These are phyloP conservation scores for Cephalopholis sonnerati DNA, from an alignment of 2,113 vertebrate species.

Conservation along the genomic window DNA sequence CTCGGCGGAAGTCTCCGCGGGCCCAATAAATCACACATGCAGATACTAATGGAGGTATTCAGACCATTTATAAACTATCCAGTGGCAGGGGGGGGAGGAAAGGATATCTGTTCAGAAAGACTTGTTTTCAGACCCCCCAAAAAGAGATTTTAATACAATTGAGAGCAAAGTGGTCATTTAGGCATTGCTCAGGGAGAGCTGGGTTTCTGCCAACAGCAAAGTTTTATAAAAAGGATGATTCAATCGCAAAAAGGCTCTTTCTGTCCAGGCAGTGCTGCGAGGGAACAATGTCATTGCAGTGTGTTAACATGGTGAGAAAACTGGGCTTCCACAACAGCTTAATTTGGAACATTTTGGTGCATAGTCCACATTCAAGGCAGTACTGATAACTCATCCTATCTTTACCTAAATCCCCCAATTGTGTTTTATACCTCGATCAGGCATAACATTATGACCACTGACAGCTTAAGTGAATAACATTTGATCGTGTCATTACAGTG, in stretches of 20 bases:
- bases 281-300: neutral
- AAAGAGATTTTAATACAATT: slow-evolving; percentile 52
- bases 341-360: neutral
- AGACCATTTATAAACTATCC: slow-evolving; percentile 61
- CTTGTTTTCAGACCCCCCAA: slow-evolving; percentile 22
- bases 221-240: slow-evolving; percentile 48
- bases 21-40: slow-evolving; percentile 70
- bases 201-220: slow-evolving; percentile 42
- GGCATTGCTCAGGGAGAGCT: slow-evolving; percentile 21
- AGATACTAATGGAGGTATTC: slow-evolving; percentile 58
- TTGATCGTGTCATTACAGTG: no score
- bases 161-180: slow-evolving; percentile 49
- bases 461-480: no score
- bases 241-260: slow-evolving; percentile 1
- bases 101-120: slow-evolving; percentile 5
- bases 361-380: neutral
- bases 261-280: neutral
- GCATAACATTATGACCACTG: no score
- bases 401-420: no score
- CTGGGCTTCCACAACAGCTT: neutral
- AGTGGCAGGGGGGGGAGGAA: slow-evolving; percentile 1
- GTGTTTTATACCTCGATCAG: no score
- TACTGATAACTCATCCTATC: neutral
- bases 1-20: slow-evolving; percentile 50
- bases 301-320: neutral